Evolutionary conservation across 2,888 invertebrate species (phyloP).

Genomic region (Harpalus rufipes): DNA sequence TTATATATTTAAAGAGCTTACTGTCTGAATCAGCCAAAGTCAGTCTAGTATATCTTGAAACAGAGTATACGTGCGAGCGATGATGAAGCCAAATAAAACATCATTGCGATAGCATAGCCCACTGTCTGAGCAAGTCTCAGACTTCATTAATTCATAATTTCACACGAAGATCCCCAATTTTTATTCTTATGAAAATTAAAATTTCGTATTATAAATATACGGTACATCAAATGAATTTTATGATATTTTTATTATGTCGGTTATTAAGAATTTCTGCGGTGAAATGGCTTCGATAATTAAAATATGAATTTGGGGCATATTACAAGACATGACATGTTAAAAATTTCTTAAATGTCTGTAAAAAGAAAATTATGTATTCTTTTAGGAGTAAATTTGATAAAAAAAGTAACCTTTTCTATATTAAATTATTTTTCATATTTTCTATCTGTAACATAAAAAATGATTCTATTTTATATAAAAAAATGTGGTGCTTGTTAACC

Average conservation of each 20-base stretch:
- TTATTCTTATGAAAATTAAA: slow-evolving; percentile 59
- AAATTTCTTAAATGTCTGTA: not conserved
- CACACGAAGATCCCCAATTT: slow-evolving; percentile 57
- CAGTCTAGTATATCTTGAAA: too few species aligned
- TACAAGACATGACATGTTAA: not conserved
- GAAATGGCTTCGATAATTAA: slow-evolving; percentile 33
- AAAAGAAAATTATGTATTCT: not conserved
- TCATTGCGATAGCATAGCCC: not conserved
- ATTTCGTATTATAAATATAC: slow-evolving; percentile 61
- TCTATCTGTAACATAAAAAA: too few species aligned
- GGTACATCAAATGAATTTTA: slow-evolving; percentile 55
- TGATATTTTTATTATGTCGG: slow-evolving; percentile 34
- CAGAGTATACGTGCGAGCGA: slow-evolving; percentile 13
- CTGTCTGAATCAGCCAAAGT: too few species aligned
- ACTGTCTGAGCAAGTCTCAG: slow-evolving; percentile 12
- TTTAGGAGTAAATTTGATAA: not conserved
- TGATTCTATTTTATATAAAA: too few species aligned
- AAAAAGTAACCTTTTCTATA: not conserved
- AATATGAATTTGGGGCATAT: slow-evolving; percentile 5
- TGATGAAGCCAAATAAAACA: slow-evolving; percentile 33
- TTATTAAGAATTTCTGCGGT: slow-evolving; percentile 48
- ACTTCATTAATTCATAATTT: slow-evolving; percentile 56
- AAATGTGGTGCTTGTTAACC: too few species aligned
- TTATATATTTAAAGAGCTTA: too few species aligned
- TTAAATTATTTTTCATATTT: too few species aligned